A percentile compares a stretch with the other conserved stretches of the same genome.
These are phyloP conservation scores for Psix sp. DNA, from an alignment of 1,140 invertebrate genomes.

Conservation along the genomic window DNA sequence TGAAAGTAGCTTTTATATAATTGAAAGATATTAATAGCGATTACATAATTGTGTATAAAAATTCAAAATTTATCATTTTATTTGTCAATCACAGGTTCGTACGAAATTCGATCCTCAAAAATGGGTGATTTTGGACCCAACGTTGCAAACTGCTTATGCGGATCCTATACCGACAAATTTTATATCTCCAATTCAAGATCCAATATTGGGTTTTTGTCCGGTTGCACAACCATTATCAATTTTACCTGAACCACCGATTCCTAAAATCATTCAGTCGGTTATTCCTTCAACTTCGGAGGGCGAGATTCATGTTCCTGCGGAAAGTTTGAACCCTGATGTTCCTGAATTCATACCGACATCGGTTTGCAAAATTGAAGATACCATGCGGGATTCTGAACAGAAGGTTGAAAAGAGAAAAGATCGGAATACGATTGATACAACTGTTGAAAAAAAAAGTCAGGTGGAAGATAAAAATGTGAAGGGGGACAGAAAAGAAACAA, in stretches of 20 bases:
- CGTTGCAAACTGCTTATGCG: constrained; percentile 31
- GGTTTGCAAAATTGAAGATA: constrained; percentile 25
- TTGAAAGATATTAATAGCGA: too few relatives aligned
- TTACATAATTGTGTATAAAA: too few relatives aligned
- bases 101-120: constrained; percentile 87
- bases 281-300: constrained; percentile 60
- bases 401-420: neutral
- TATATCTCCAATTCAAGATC: constrained; percentile 24
- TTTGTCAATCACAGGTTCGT: constrained; percentile 85
- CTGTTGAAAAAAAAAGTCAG: constrained; percentile 2
- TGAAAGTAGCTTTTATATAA: constrained; percentile 68
- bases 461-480: constrained; percentile 5
- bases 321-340: constrained; percentile 89
- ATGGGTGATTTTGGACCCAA: constrained; percentile 87
- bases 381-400: neutral
- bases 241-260: constrained; percentile 83
- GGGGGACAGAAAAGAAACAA: constrained; percentile 4
- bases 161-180: neutral
- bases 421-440: too few relatives aligned
- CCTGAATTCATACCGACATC: constrained; percentile 87
- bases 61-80: too few relatives aligned
- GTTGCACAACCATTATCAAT: constrained; percentile 79
- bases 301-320: constrained; percentile 60
- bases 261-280: constrained; percentile 70
- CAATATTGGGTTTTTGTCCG: constrained; percentile 68